phyloP scores from a whole-genome alignment of 2,797 vertebrate genomes.

The Pseudochaenichthys georgianus region DNA sequence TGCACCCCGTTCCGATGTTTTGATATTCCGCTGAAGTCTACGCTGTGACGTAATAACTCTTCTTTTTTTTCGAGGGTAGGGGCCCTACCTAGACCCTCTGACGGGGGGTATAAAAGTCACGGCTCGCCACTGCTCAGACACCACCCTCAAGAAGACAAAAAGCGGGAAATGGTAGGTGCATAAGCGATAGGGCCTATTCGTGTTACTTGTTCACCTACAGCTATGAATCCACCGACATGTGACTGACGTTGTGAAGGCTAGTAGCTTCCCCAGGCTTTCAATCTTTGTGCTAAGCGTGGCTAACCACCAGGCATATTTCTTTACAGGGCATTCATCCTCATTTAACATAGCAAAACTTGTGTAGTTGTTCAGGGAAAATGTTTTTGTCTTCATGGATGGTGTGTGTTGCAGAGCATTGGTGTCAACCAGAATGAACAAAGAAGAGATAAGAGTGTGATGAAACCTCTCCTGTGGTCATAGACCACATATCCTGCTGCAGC shows the following conservation, averaged over 20 bases:
- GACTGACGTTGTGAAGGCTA: neutral
- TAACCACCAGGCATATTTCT: neutral
- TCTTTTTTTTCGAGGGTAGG: too few species aligned
- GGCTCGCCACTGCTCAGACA: neutral
- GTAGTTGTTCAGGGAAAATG: too few species aligned
- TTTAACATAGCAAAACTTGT: too few species aligned
- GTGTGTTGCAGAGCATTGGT: slow-evolving; percentile 27
- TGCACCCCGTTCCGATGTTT: too few species aligned
- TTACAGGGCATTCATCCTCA: too few species aligned
- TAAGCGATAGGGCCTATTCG: neutral
- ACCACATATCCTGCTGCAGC: slow-evolving; percentile 78
- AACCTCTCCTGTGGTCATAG: slow-evolving; percentile 75
- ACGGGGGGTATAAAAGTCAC: too few species aligned
- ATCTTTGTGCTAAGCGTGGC: neutral
- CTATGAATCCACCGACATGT: neutral
- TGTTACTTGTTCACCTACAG: neutral
- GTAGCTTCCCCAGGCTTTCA: neutral
- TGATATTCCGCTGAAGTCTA: too few species aligned
- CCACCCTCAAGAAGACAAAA: too few species aligned
- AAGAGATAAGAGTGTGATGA: slow-evolving; percentile 32
- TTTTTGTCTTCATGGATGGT: neutral
- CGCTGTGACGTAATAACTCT: too few species aligned
- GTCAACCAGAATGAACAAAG: slow-evolving; percentile 36
- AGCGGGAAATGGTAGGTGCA: neutral
- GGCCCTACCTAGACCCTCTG: too few species aligned